These are phyloP conservation scores for Holocentrus rufus DNA, from an alignment of 2,797 vertebrate genomes.

Conservation along the genomic window DNA sequence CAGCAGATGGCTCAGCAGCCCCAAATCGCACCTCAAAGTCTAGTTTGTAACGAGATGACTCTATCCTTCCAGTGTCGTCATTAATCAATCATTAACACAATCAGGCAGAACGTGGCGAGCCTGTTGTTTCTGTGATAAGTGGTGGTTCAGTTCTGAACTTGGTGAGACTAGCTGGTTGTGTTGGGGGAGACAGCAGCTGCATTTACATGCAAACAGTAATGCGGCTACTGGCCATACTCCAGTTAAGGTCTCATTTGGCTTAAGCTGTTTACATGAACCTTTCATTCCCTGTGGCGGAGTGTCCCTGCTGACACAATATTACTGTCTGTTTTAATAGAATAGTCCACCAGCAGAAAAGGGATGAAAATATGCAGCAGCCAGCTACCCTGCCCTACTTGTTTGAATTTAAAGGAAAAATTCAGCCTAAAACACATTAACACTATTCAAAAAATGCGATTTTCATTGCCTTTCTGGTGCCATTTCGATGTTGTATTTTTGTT, in stretches of 20 bases:
- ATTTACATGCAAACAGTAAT: neutral
- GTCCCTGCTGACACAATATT: too few species aligned
- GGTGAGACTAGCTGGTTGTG: conserved; percentile 37
- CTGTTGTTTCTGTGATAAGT: conserved; percentile 38
- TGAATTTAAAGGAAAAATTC: too few species aligned
- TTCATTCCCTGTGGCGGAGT: too few species aligned
- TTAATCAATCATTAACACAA: conserved; percentile 60
- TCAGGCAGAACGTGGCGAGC: conserved; percentile 30
- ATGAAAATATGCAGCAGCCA: too few species aligned
- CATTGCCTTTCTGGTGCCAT: too few species aligned
- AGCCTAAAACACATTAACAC: too few species aligned
- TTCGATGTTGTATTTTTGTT: too few species aligned
- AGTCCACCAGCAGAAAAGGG: too few species aligned
- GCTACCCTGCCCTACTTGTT: too few species aligned
- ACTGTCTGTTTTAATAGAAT: too few species aligned
- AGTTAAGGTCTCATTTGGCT: too few species aligned
- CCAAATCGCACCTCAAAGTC: conserved; percentile 21
- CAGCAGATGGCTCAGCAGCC: neutral
- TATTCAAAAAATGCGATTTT: too few species aligned
- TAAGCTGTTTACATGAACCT: neutral
- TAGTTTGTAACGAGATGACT: conserved; percentile 43
- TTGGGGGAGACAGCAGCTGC: conserved; percentile 6
- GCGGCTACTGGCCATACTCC: neutral
- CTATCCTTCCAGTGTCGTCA: conserved; percentile 47
- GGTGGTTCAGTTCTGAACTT: conserved; percentile 49